These are phyloP conservation scores for Cyprinodon diabolis DNA, from an alignment of 2,797 vertebrate species.

Conservation along the genomic window DNA sequence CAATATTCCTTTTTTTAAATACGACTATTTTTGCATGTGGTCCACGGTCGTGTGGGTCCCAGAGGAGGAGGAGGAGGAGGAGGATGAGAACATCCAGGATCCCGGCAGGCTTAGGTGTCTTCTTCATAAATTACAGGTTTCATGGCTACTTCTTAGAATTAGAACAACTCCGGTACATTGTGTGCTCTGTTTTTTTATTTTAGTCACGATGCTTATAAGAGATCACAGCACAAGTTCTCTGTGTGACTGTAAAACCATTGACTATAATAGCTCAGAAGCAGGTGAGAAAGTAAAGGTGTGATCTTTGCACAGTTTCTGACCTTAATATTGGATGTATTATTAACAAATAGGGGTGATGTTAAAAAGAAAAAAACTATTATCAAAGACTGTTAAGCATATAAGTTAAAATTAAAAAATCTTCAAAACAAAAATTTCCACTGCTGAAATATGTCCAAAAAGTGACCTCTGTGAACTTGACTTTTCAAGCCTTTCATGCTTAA, in stretches of 20 bases:
- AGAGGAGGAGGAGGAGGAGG: slow-evolving; percentile 30
- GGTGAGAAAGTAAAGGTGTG: slow-evolving; percentile 14
- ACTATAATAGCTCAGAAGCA: slow-evolving; percentile 16
- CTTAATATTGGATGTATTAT: background rate
- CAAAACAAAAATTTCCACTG: background rate
- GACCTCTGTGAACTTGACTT: slow-evolving; percentile 9
- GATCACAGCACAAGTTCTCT: slow-evolving; percentile 7
- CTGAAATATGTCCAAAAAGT: slow-evolving; percentile 4
- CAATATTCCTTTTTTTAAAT: background rate
- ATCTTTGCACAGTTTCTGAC: background rate
- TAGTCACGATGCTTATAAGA: background rate
- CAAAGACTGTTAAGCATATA: background rate
- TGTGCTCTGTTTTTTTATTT: slow-evolving; percentile 14
- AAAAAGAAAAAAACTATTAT: background rate
- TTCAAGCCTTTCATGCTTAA: background rate
- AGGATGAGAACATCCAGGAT: slow-evolving; percentile 45
- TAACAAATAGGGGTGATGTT: background rate
- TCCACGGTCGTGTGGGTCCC: slow-evolving; percentile 35
- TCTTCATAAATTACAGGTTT: slow-evolving; percentile 45
- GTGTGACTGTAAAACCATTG: slow-evolving; percentile 18
- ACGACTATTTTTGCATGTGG: slow-evolving; percentile 5
- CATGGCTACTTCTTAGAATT: slow-evolving; percentile 27
- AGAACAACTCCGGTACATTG: slow-evolving; percentile 2
- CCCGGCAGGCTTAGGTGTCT: slow-evolving; percentile 49
- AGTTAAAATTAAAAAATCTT: background rate